Evolutionary conservation across 2,797 vertebrate genomes (phyloP).

Genomic region (Cyprinella venusta): DNA sequence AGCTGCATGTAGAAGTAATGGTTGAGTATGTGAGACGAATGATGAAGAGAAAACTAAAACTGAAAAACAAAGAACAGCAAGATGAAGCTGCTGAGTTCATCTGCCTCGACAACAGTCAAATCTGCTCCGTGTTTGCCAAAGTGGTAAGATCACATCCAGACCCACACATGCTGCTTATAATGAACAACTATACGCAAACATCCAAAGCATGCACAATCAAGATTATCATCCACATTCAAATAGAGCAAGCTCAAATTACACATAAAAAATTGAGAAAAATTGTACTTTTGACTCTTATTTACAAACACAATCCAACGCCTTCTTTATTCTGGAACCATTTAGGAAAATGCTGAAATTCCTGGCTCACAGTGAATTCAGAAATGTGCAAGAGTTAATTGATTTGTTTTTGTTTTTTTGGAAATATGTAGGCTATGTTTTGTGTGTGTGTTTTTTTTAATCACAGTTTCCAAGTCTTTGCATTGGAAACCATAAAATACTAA

Average conservation of each 20-base stretch:
- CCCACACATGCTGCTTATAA: constrained; percentile 68
- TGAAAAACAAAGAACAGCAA: constrained; percentile 76
- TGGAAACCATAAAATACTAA: background rate
- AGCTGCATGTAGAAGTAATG: constrained; percentile 79
- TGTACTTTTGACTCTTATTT: background rate
- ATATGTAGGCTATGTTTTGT: too few species aligned
- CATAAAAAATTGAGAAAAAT: too few species aligned
- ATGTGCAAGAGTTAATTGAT: background rate
- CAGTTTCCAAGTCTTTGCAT: too few species aligned
- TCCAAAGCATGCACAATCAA: background rate
- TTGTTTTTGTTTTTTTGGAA: too few species aligned
- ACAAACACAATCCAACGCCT: background rate
- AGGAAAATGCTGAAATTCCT: background rate
- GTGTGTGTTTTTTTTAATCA: too few species aligned
- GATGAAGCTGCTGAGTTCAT: constrained; percentile 75
- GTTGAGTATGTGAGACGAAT: constrained; percentile 80
- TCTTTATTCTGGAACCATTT: background rate
- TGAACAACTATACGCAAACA: background rate
- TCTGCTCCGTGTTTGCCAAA: constrained; percentile 76
- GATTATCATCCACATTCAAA: background rate
- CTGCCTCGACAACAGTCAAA: constrained; percentile 65
- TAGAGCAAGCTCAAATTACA: background rate
- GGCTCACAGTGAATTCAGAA: background rate
- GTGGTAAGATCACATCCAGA: constrained; percentile 14
- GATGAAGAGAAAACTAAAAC: constrained; percentile 78